Conservation (phyloP, 2,113 vertebrate genomes). For the Atlantisia rogersi region DNA sequence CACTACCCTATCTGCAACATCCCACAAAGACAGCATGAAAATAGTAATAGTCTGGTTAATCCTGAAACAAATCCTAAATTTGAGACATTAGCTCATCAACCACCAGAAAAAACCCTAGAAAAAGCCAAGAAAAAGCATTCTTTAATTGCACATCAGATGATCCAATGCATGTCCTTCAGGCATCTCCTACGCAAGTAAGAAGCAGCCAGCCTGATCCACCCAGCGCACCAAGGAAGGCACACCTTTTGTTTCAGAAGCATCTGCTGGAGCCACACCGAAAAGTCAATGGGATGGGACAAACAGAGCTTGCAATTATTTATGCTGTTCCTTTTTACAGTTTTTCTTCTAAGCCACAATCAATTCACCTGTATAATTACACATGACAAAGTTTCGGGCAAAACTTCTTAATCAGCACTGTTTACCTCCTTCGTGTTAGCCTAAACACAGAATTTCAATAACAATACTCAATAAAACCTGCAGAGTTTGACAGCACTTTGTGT, state of each 20-base stretch:
- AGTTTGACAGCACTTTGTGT: background rate
- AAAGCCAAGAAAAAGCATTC: background rate
- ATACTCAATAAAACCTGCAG: background rate
- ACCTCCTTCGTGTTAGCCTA: background rate
- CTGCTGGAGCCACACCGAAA: background rate
- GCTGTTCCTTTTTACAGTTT: background rate
- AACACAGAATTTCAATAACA: background rate
- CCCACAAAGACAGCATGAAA: background rate
- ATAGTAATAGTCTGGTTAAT: background rate
- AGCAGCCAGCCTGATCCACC: background rate
- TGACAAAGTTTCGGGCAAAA: background rate
- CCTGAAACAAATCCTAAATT: background rate
- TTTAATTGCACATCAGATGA: background rate
- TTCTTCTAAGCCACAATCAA: background rate
- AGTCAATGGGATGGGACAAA: background rate
- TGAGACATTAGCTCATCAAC: background rate
- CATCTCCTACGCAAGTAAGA: background rate
- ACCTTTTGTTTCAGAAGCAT: background rate
- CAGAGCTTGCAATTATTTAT: background rate
- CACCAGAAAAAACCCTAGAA: background rate
- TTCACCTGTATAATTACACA: background rate
- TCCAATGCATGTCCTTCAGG: background rate
- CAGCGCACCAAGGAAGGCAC: background rate
- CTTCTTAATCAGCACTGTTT: background rate
- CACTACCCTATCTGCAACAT: background rate